Evolutionary conservation across 2,797 vertebrate species (phyloP).

Genomic region (Danio choprae): DNA sequence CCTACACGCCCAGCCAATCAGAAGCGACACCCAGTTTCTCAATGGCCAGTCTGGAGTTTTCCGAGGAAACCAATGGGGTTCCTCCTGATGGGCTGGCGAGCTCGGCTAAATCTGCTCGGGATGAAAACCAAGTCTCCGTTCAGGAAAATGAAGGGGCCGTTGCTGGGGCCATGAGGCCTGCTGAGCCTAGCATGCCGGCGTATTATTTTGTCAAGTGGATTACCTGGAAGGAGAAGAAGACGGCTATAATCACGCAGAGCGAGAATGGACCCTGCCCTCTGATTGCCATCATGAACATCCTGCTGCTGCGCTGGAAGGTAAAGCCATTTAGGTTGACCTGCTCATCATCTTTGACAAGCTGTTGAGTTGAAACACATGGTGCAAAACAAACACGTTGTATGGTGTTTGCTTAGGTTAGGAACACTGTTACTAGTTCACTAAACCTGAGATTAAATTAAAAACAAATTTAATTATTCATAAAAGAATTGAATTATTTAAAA

Average conservation of each 20-base stretch:
- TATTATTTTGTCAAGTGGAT: constrained; percentile 95
- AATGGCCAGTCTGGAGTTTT: constrained; percentile 74
- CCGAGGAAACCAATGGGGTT: constrained; percentile 61
- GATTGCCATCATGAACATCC: constrained; percentile 92
- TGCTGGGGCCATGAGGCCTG: constrained; percentile 18
- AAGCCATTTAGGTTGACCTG: constrained; percentile 2
- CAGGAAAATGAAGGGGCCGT: neutral
- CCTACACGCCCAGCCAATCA: constrained; percentile 60
- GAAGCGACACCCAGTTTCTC: constrained; percentile 74
- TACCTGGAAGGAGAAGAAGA: constrained; percentile 90
- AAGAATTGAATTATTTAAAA: neutral
- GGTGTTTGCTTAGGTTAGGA: neutral
- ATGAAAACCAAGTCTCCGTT: constrained; percentile 29
- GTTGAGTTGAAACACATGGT: neutral
- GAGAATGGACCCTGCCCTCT: constrained; percentile 93
- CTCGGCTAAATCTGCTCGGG: constrained; percentile 64
- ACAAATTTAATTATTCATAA: no score
- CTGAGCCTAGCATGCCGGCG: constrained; percentile 64
- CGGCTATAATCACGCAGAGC: constrained; percentile 89
- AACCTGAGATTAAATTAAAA: neutral
- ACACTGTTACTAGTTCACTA: neutral
- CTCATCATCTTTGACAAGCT: no score
- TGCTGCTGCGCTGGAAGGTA: constrained; percentile 94
- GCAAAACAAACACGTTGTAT: neutral
- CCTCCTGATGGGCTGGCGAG: constrained; percentile 67